A percentile compares a stretch with the other conserved stretches of the same genome.
Evolutionary conservation across 1,140 invertebrate genomes (phyloP).

Genomic region (Aphis gossypii): DNA sequence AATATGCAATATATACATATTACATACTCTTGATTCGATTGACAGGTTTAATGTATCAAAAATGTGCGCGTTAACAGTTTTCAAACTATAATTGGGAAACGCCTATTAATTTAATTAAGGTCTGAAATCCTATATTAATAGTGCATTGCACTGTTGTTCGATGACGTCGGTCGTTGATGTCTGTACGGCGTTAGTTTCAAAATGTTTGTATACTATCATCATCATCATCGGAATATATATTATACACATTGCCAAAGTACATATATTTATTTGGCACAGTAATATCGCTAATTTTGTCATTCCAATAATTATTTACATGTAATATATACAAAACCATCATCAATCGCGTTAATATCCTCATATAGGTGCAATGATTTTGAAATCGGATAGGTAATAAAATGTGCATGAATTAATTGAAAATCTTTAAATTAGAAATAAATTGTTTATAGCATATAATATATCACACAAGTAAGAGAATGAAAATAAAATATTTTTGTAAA

Average conservation of each 20-base stretch:
- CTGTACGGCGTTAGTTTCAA: background rate
- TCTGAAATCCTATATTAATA: background rate
- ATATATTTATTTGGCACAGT: slow-evolving; percentile 9
- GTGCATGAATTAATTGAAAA: background rate
- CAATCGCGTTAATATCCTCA: background rate
- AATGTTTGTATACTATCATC: background rate
- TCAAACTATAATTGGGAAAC: background rate
- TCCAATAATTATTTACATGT: background rate
- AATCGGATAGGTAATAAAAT: background rate
- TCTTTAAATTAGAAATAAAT: background rate
- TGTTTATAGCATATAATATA: background rate
- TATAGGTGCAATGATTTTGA: background rate
- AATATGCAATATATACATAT: background rate
- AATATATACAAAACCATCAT: background rate
- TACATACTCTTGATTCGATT: background rate
- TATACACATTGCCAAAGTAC: background rate
- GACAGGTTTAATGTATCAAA: background rate
- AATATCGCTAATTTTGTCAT: background rate
- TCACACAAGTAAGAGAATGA: background rate
- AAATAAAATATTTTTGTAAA: background rate
- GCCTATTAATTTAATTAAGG: background rate
- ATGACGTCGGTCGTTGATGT: background rate
- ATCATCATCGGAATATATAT: background rate
- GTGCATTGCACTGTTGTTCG: background rate
- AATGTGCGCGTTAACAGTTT: background rate